These are phyloP conservation scores for Epizoanthus rinbou DNA, from an alignment of 92 coral and sea anemone species.

Conservation along the genomic window DNA sequence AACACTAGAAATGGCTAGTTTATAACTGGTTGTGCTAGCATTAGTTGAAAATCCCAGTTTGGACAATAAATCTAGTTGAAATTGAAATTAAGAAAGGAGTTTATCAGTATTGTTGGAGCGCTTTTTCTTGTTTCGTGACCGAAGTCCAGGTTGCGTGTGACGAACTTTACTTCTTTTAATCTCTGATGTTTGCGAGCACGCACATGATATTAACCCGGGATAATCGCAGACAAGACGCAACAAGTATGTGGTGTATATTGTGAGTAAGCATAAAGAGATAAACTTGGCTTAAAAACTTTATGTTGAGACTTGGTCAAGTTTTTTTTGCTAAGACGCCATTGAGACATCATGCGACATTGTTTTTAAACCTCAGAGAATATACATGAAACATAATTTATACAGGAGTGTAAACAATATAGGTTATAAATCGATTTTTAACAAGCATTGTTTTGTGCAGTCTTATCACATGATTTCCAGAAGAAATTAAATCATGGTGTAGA, in stretches of 20 bases:
- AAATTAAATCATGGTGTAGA: background rate
- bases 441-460: background rate
- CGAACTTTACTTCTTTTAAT: slow-evolving; percentile 31
- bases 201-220: slow-evolving; percentile 8
- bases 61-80: background rate
- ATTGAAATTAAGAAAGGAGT: background rate
- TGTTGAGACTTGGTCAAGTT: background rate
- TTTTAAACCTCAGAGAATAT: background rate
- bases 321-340: slow-evolving; percentile 12
- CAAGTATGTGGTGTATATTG: background rate
- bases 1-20: background rate
- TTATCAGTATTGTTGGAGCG: background rate
- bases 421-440: background rate
- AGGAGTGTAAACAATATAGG: background rate
- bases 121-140: slow-evolving; percentile 27
- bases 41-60: background rate
- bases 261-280: background rate
- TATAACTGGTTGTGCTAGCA: background rate
- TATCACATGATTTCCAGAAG: background rate
- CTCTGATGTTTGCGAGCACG: slow-evolving; percentile 26
- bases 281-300: background rate
- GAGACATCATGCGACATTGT: background rate
- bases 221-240: background rate
- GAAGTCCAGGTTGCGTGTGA: slow-evolving; percentile 33
- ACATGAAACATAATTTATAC: background rate